Percentiles rank a stretch among this genome's conserved stretches.
Evolutionary conservation across 2,113 vertebrate genomes (phyloP).

Genomic region (rabbit (Oryctolagus cuniculus)): DNA sequence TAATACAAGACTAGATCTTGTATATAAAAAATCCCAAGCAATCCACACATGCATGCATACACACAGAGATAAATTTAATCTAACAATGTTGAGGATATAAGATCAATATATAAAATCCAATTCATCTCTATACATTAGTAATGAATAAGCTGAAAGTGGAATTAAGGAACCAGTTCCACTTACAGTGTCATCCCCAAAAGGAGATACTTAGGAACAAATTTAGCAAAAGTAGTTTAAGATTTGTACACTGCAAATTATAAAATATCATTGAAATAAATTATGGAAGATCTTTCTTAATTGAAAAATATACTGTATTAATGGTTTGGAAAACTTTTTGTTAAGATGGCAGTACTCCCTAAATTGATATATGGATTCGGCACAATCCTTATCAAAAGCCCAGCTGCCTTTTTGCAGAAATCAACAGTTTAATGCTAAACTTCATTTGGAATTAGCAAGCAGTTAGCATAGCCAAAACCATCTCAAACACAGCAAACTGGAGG

Average conservation of each 20-base stretch:
- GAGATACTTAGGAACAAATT: background rate
- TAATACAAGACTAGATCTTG: background rate
- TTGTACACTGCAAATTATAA: background rate
- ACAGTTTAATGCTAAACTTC: background rate
- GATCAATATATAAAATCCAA: background rate
- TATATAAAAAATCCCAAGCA: background rate
- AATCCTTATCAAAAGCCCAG: background rate
- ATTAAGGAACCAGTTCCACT: background rate
- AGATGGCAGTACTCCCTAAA: background rate
- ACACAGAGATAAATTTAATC: background rate
- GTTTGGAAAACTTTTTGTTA: background rate
- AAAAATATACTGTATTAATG: background rate
- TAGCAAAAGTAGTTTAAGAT: background rate
- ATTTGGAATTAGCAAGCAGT: background rate
- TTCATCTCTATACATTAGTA: background rate
- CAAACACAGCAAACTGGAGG: background rate
- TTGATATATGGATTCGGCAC: background rate
- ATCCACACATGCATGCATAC: background rate
- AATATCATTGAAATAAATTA: background rate
- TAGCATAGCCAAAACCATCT: background rate
- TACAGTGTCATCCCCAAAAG: background rate
- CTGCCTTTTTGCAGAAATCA: background rate
- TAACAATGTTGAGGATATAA: background rate
- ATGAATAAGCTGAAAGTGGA: background rate
- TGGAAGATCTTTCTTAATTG: background rate